Evolutionary conservation across 1,140 invertebrate genomes (phyloP), one percentile per base, ranked within the genome.

Genomic region (Sminthurides bifidus): DNA sequence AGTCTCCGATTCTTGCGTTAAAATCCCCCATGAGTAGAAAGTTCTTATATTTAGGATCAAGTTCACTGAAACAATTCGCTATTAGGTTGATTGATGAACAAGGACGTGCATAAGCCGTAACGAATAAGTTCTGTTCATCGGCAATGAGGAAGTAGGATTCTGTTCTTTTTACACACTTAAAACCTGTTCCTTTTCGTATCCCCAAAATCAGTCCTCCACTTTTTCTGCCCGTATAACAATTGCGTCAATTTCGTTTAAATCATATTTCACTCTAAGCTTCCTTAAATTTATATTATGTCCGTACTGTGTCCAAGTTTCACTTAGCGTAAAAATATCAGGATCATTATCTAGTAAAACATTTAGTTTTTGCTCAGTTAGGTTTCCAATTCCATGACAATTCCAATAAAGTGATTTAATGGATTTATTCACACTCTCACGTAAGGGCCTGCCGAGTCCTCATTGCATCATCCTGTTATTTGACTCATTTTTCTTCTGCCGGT

Each of bases 281-380:
- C 6, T 8, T 3, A 45, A 45, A 27, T 17, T 45, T 45, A 14
- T 45, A 23, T 21, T 4, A 21, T 45, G 43, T n/a, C n/a, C n/a
- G n/a, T n/a, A n/a, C n/a, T n/a, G n/a, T n/a, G n/a, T n/a, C 43
- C 43, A 45, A 21, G 43, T 45, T 23, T 45, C 43, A 3, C 23
- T 45, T 21, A 15, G n/a, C 1, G 29, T 23, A 24, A 45, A 45
- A 14, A 45, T 24, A 27, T 23, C 29, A 2, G 43, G 43, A 10
- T 45, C 21, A 1, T 15, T 45, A 19, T 2, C 5, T 8, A 23
- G 3, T 1, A 45, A 10, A 27, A 27, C 43, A 4, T 1, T 23
- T 27, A 19, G 29, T 15, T 27, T 27, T 14, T 45, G 23, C 3
- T 17, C n/a, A 1, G 43, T 4, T 45, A 27, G 26, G 21, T 45